Base-by-base conservation (phyloP, 2,113 vertebrate genomes). In the Bos javanicus region DNA sequence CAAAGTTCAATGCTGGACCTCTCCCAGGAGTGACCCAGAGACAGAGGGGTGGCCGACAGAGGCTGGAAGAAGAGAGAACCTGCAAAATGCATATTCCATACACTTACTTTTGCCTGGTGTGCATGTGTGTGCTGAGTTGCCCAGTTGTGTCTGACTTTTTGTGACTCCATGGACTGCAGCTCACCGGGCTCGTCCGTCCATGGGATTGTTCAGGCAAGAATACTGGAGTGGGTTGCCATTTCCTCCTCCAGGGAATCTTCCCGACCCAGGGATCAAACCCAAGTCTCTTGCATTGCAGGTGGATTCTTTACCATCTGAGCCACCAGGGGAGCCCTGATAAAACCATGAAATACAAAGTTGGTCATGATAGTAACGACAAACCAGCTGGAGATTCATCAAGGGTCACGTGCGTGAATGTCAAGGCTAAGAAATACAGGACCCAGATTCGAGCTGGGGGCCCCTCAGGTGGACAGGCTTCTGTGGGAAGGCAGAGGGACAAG, bases 321-420 rank as follows among this genome's bases (percentile, higher is more conserved):
- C 59, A 43, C 39, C 39, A 43, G 21, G 21, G 36, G 2, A 26
- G 39, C 54, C 48, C 87, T 81, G 56, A 93, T 81, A 36, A 57
- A 64, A 80, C 19, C 46, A 54, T 33, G 12, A 88, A 23, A 39
- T 11, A 30, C 25, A 78, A 96, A 83, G 30, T 8, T 28, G 59
- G 56, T 39, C 67, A 23, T 87, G 91, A 80, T 46, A 21, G 57
- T 87, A 93, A 83, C 33, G 14, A 36, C 19, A 43, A 93, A 39
- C 83, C 43, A 36, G 33, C 26, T 50, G 36, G 46, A 30, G 16
- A 52, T 48, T 92, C 50, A 13, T 43, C 25, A 21, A 14, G 12
- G 46, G 60, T 4, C 52, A 23, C 0, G 0, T 5, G 28, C 16
- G 11, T 52, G n/a, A 56, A 81, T 19, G 36, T 2, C 2, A 56